Evolutionary conservation across 2,113 vertebrate genomes (phyloP).

Genomic region (Rhegmatorhina hoffmannsi): DNA sequence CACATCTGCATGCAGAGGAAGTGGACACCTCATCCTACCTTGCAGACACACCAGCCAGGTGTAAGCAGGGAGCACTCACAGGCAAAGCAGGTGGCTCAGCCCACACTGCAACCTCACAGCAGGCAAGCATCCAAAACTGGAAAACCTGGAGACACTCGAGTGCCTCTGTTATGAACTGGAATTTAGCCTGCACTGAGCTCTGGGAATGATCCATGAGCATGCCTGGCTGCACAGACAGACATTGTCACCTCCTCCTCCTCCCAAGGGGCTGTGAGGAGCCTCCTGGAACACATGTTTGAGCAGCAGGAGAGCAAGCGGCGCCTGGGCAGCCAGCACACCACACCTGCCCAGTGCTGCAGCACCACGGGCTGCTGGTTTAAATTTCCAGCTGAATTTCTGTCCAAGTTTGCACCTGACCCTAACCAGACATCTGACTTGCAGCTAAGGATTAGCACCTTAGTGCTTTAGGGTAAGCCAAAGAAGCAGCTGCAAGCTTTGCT

Average conservation of each 20-base stretch:
- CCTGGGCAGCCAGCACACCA: rapidly evolving
- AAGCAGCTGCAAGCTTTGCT: background rate
- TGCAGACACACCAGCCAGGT: background rate
- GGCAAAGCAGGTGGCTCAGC: background rate
- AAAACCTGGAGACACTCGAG: background rate
- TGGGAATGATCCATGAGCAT: background rate
- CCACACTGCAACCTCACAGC: background rate
- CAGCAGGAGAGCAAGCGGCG: background rate
- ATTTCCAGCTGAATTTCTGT: background rate
- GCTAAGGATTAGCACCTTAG: background rate
- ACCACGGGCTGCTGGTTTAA: rapidly evolving
- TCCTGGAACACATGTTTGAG: background rate
- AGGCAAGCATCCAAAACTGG: background rate
- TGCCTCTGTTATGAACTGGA: background rate
- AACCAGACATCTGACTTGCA: background rate
- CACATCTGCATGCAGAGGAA: background rate
- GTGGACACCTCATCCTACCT: background rate
- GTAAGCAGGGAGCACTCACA: no score
- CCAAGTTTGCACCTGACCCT: background rate
- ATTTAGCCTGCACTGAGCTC: background rate
- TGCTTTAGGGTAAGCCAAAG: background rate
- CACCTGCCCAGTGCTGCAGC: background rate
- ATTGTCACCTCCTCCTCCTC: background rate
- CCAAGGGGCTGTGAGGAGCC: background rate
- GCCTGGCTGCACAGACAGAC: background rate